A percentile compares a stretch with the other conserved stretches of the same genome.
phyloP scores from a whole-genome alignment of 2,888 invertebrate species.

The Celastrina argiolus region DNA sequence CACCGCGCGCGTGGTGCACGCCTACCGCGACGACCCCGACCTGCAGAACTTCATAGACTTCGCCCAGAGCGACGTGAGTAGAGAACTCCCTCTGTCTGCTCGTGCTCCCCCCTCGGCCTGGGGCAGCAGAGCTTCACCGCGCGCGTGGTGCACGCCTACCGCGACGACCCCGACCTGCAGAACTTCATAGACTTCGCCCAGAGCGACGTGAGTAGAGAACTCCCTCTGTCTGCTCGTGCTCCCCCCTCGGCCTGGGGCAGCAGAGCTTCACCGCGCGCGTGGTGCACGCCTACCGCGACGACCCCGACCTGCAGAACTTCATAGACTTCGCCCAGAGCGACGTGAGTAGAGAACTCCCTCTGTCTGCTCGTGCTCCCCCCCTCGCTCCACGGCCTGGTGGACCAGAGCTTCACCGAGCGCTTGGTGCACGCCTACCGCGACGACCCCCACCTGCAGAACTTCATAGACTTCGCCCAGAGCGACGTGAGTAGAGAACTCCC shows the following conservation, averaged over 20 bases:
- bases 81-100: constrained; percentile 95
- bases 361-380: constrained; percentile 95
- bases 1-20: constrained; percentile 93
- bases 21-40: constrained; percentile 95
- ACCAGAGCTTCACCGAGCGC: constrained; percentile 92
- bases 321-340: constrained; percentile 97
- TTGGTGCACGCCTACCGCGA: constrained; percentile 95
- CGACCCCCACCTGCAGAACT: constrained; percentile 94
- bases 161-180: constrained; percentile 95
- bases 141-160: constrained; percentile 92
- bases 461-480: constrained; percentile 96
- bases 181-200: constrained; percentile 97
- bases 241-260: constrained; percentile 90
- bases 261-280: constrained; percentile 93
- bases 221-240: constrained; percentile 96
- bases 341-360: constrained; percentile 86
- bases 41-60: constrained; percentile 96
- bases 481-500: constrained; percentile 91
- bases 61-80: constrained; percentile 91
- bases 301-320: constrained; percentile 94
- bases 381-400: constrained; percentile 89
- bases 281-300: constrained; percentile 94
- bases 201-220: constrained; percentile 89
- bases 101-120: constrained; percentile 92
- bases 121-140: constrained; percentile 93